Evolutionary conservation across 2,888 invertebrate genomes (phyloP).

Genomic region (Gibbula magus): DNA sequence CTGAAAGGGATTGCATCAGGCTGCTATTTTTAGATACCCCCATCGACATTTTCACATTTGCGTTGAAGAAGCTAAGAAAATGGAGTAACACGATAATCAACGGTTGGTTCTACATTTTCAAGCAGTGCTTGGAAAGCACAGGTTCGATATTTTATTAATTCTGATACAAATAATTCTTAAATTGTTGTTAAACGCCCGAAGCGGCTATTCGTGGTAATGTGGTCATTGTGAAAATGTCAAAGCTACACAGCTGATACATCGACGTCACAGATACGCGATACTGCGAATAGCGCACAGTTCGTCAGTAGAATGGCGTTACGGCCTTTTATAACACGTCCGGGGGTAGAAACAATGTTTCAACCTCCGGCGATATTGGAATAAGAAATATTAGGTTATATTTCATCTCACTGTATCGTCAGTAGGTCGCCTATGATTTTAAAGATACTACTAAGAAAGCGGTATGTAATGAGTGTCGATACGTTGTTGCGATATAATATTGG

Average conservation of each 20-base stretch:
- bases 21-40: not conserved
- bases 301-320: not conserved
- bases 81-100: not conserved
- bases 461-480: too few relatives aligned
- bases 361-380: too few relatives aligned
- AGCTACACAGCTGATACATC: not conserved
- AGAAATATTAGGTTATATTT: too few relatives aligned
- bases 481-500: too few relatives aligned
- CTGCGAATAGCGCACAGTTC: not conserved
- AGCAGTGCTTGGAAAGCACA: slow-evolving; percentile 8
- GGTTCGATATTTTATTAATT: not conserved
- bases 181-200: not conserved
- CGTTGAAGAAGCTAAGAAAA: not conserved
- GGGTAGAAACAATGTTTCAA: too few relatives aligned
- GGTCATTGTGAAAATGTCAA: not conserved
- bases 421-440: too few relatives aligned
- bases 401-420: too few relatives aligned
- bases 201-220: not conserved
- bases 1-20: slow-evolving; percentile 29
- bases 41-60: slow-evolving; percentile 3
- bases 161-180: not conserved
- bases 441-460: too few relatives aligned
- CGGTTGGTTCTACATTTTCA: not conserved
- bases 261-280: not conserved
- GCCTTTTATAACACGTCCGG: not conserved